Evolutionary conservation across 2,113 vertebrate species (phyloP).

Genomic region (Pungitius pungitius): DNA sequence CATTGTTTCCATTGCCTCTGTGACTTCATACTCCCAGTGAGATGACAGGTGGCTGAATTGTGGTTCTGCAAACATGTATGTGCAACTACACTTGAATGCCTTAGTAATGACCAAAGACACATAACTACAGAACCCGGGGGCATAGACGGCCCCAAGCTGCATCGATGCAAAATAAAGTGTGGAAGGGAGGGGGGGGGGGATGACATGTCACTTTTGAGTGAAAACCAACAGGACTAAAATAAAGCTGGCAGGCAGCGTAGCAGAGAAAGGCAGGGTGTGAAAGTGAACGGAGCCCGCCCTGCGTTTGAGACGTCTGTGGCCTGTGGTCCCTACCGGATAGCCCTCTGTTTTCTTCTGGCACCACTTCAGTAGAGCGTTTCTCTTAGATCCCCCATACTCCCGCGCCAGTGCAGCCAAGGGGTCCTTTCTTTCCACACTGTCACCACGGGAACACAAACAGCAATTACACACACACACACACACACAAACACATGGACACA

Average conservation of each 20-base stretch:
- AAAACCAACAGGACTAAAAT: slow-evolving; percentile 31
- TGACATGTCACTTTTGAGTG: slow-evolving; percentile 36
- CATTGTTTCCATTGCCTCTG: slow-evolving; percentile 52
- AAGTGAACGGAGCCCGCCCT: slow-evolving; percentile 19
- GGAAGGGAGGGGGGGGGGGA: not conserved
- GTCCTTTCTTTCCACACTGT: slow-evolving; percentile 96
- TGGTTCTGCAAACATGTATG: slow-evolving; percentile 29
- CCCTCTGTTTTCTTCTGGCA: slow-evolving; percentile 98
- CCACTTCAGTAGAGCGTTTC: slow-evolving; percentile 97
- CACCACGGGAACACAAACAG: slow-evolving; percentile 69
- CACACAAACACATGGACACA: not conserved
- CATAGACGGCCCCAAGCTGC: not conserved
- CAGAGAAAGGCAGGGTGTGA: slow-evolving; percentile 38
- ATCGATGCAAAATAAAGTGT: not conserved
- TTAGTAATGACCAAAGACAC: slow-evolving; percentile 9
- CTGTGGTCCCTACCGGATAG: slow-evolving; percentile 88
- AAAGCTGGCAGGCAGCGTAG: slow-evolving; percentile 1
- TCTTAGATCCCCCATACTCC: slow-evolving; percentile 96
- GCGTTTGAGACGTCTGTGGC: slow-evolving; percentile 52
- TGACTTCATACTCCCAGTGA: slow-evolving; percentile 21
- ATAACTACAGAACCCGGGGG: not conserved
- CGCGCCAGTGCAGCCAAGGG: slow-evolving; percentile 93
- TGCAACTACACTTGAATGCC: slow-evolving; percentile 14
- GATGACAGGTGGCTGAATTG: slow-evolving; percentile 36
- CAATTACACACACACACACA: slow-evolving; percentile 31